phyloP scores from a whole-genome alignment of 2,113 vertebrate genomes.

The Chelonoidis abingdonii region DNA sequence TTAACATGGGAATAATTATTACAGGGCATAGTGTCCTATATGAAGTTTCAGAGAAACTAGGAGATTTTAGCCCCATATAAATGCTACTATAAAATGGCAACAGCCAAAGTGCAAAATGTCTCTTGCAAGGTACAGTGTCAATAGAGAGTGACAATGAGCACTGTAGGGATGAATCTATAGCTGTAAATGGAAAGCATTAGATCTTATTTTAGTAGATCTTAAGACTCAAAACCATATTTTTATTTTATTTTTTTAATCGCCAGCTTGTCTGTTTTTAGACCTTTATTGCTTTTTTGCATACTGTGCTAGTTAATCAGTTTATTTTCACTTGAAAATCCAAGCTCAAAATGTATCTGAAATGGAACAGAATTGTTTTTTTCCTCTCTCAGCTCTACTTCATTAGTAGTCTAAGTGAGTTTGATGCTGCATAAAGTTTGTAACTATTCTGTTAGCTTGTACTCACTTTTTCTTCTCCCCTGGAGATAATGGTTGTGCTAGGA shows the following conservation, averaged over 20 bases:
- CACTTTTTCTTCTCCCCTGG: conserved; percentile 28
- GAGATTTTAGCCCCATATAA: not conserved
- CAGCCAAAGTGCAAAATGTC: not conserved
- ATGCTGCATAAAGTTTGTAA: conserved; percentile 49
- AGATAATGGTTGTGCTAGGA: not conserved
- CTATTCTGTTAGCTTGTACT: conserved; percentile 42
- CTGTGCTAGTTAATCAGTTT: conserved; percentile 43
- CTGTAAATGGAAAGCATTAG: not conserved
- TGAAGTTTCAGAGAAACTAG: not conserved
- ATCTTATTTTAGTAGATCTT: not conserved
- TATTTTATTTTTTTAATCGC: not conserved
- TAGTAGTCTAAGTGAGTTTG: conserved; percentile 44
- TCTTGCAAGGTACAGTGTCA: not conserved
- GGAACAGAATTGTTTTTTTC: conserved; percentile 46
- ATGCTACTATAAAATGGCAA: not conserved
- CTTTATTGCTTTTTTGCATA: not conserved
- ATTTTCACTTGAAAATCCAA: conserved; percentile 54
- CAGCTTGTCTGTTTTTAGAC: not conserved
- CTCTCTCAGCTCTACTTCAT: conserved; percentile 39
- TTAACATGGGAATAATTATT: not conserved
- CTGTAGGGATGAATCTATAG: not conserved
- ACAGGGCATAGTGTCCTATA: not conserved
- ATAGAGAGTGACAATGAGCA: not conserved
- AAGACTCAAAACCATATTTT: not conserved
- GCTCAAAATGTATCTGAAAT: conserved; percentile 12